These are phyloP conservation scores for Cydia strobilella DNA, from an alignment of 1,140 invertebrate species.

Conservation along the genomic window DNA sequence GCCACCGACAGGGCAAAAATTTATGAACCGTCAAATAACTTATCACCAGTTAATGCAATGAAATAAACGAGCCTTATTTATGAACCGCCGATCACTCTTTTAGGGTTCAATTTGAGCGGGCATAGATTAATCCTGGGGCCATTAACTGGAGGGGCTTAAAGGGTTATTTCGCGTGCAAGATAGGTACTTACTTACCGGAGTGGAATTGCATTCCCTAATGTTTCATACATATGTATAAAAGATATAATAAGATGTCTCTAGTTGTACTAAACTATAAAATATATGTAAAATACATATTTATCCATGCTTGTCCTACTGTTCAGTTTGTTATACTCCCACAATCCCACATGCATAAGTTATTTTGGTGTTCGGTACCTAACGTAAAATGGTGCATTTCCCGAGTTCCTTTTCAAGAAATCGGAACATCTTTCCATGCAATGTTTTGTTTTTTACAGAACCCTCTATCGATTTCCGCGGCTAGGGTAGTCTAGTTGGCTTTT, in stretches of 20 bases:
- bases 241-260: neutral
- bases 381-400: neutral
- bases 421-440: neutral
- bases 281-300: neutral
- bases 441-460: constrained; percentile 24
- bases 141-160: constrained; percentile 9
- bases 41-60: constrained; percentile 74
- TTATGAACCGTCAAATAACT: constrained; percentile 73
- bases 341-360: too few relatives aligned
- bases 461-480: constrained; percentile 49
- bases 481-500: constrained; percentile 63
- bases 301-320: too few relatives aligned
- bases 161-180: constrained; percentile 7
- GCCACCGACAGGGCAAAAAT: constrained; percentile 42
- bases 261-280: neutral
- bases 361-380: too few relatives aligned
- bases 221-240: neutral
- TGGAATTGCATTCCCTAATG: neutral
- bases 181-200: neutral
- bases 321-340: too few relatives aligned
- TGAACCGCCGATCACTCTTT: constrained; percentile 60
- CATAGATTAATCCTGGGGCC: constrained; percentile 12
- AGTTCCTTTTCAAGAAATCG: neutral
- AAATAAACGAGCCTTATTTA: constrained; percentile 72
- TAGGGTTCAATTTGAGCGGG: constrained; percentile 29